These are phyloP conservation scores for Bombycilla garrulus DNA, from an alignment of 2,113 vertebrate species.

Conservation along the genomic window DNA sequence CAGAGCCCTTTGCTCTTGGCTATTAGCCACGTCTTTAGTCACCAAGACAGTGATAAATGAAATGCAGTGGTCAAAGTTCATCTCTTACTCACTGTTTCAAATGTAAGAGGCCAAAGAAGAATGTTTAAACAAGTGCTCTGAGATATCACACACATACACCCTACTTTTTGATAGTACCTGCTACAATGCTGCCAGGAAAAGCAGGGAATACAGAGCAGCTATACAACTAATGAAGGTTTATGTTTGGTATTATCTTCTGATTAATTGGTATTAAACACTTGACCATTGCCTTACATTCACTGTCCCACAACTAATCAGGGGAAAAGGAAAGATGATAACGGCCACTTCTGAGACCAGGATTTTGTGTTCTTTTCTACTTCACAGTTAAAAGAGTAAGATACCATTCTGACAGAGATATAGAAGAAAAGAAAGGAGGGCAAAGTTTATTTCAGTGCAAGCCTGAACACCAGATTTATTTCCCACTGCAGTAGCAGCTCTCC, in stretches of 20 bases:
- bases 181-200: not conserved
- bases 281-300: not conserved
- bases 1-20: not conserved
- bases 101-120: not conserved
- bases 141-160: not conserved
- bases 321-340: not conserved
- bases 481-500: not conserved
- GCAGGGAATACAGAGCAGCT: not conserved
- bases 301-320: not conserved
- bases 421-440: not conserved
- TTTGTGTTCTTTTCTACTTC: not conserved
- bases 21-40: not conserved
- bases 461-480: not conserved
- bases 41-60: not conserved
- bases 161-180: not conserved
- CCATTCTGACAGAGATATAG: not conserved
- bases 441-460: not conserved
- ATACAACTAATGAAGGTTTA: slow-evolving; percentile 1
- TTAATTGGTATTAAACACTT: not conserved
- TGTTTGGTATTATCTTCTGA: not conserved
- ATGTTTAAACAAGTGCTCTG: not conserved
- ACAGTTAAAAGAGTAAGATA: not conserved
- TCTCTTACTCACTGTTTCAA: slow-evolving; percentile 8
- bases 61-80: slow-evolving; percentile 8
- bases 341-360: not conserved